Conservation (phyloP, 2,888 invertebrate species). For the Nomada flava region DNA sequence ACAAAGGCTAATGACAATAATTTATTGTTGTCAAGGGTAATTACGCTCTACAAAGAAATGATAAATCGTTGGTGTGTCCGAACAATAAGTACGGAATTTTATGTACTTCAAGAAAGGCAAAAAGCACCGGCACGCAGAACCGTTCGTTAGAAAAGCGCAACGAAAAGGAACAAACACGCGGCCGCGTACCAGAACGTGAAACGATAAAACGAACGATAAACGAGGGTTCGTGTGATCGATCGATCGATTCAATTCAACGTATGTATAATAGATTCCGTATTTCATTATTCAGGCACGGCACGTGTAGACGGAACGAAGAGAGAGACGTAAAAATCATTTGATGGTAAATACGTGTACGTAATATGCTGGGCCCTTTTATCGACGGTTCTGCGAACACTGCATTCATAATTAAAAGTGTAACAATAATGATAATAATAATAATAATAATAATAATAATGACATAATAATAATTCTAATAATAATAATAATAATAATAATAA, state of each 20-base stretch:
- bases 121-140: conserved; percentile 65
- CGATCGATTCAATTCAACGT: background rate
- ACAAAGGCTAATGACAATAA: conserved; percentile 79
- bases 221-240: background rate
- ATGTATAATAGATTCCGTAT: too few relatives aligned
- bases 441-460: conserved; percentile 53
- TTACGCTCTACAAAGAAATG: conserved; percentile 79
- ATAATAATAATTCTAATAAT: conserved; percentile 57
- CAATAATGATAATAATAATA: conserved; percentile 60
- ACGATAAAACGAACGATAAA: conserved; percentile 10
- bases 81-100: conserved; percentile 79
- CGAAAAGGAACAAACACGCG: background rate
- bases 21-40: conserved; percentile 80
- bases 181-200: background rate
- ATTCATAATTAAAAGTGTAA: conserved; percentile 65
- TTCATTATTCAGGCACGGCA: background rate
- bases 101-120: conserved; percentile 58
- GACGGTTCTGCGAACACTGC: conserved; percentile 66
- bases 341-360: background rate
- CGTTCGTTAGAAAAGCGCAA: conserved; percentile 29
- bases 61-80: conserved; percentile 77
- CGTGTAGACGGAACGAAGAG: background rate
- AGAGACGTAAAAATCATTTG: background rate
- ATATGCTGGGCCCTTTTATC: conserved; percentile 25
- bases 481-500: conserved; percentile 71